A percentile compares a stretch with the other conserved stretches of the same genome.
Evolutionary conservation across 2,888 invertebrate genomes (phyloP).

Genomic region (Agrotis exclamationis): DNA sequence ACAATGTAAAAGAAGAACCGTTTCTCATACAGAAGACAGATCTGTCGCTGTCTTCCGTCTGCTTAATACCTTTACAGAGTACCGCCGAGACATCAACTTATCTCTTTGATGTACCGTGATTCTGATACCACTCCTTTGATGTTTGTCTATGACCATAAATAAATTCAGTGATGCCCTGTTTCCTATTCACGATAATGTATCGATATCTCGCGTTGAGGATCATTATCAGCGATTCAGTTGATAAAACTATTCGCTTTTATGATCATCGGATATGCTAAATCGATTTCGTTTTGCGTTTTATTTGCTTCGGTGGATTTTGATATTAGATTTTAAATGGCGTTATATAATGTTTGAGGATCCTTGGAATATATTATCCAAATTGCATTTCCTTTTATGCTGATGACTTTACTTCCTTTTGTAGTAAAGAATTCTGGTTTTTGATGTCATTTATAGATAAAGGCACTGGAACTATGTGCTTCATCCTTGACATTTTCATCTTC

Average conservation of each 20-base stretch:
- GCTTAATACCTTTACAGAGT: constrained; percentile 40
- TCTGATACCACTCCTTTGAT: constrained; percentile 63
- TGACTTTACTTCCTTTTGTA: neutral
- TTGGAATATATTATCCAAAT: constrained; percentile 8
- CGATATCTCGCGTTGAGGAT: constrained; percentile 43
- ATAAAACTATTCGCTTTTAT: constrained; percentile 43
- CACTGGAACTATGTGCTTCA: neutral
- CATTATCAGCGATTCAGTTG: constrained; percentile 45
- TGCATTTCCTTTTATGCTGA: constrained; percentile 27
- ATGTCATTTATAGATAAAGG: neutral
- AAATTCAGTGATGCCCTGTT: constrained; percentile 60
- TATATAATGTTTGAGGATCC: constrained; percentile 22
- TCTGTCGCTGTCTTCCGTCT: constrained; percentile 48
- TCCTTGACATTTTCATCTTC: neutral
- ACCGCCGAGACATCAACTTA: constrained; percentile 54
- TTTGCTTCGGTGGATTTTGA: constrained; percentile 25
- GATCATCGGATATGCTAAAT: constrained; percentile 26
- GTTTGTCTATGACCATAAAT: constrained; percentile 66
- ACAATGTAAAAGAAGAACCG: constrained; percentile 21
- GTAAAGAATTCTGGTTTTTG: neutral
- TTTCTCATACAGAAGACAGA: constrained; percentile 30
- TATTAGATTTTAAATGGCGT: constrained; percentile 13
- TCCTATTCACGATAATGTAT: constrained; percentile 59
- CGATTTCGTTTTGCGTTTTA: constrained; percentile 34
- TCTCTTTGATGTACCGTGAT: constrained; percentile 64